Evolutionary conservation across 1,140 invertebrate species (phyloP), one percentile per base, ranked within the genome.

Genomic region (Drosophila sp.): DNA sequence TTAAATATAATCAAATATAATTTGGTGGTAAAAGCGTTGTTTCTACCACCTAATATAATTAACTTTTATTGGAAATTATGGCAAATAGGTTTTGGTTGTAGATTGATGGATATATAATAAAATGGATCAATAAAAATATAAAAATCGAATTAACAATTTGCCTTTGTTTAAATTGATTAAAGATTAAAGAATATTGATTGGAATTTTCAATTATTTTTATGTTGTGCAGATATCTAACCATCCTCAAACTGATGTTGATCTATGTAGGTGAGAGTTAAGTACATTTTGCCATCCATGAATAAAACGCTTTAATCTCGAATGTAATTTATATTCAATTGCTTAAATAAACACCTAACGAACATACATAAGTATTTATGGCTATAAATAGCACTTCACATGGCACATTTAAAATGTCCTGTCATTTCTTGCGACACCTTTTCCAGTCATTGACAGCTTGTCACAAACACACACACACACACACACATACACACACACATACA

Each of bases 351-450:
- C 27, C 0, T 29, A 30, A 17, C 38, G 17, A 38, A 11, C 25
- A 44, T 62, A 11, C 25, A 44, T 62, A 47, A 44, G 30, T 62
- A 62, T 44, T 27, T 62, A 27, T 62, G 27, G 38, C 38, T 47
- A 25, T 62, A 47, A 62, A 62, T 62, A 62, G 38, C 38, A 44
- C 38, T 62, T 62, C 27, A 44, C 10, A 62, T 44, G 11, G n/a
- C 33, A 61, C 32, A 33, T 57, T 33, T 57, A 6, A 62, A 62
- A 47, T 47, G 25, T 62, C 8, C 41, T 40, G 60, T 41, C 58
- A 40, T 61, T 61, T 4, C 47, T 35, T 27, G 47, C 63, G n/a
- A 65, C 44, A 58, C 56, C 33, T 35, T 50, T 50, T 61, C 33
- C 58, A 40, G 25, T 33, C 35, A 41, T 40, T 38, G 38, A 40